phyloP scores from a whole-genome alignment of 2,113 vertebrate species.

The Myotis davidii region DNA sequence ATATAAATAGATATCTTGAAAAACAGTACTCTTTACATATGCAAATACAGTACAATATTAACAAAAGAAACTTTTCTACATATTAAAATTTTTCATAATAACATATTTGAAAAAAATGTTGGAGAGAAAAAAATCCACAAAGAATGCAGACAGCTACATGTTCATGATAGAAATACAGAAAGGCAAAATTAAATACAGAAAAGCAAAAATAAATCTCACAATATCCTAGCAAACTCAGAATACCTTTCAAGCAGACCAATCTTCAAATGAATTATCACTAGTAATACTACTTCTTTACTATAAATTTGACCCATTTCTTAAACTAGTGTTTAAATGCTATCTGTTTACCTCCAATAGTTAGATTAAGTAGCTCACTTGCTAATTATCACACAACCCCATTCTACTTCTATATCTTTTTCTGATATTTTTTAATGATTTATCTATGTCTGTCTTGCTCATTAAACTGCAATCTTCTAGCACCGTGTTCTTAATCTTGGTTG shows the following conservation, averaged over 20 bases:
- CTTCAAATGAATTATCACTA: slow-evolving; percentile 16
- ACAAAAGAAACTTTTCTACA: background rate
- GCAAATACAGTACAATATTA: background rate
- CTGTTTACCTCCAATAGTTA: background rate
- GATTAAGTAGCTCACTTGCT: slow-evolving; percentile 14
- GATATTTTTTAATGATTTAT: background rate
- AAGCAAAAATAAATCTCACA: slow-evolving; percentile 48
- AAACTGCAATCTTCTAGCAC: background rate
- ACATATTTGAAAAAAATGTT: background rate
- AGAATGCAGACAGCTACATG: slow-evolving; percentile 6
- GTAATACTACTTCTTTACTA: background rate
- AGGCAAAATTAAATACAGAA: background rate
- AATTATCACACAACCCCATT: background rate
- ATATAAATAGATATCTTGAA: background rate
- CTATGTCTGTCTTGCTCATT: background rate
- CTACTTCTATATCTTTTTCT: slow-evolving; percentile 2
- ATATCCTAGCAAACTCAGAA: slow-evolving; percentile 2
- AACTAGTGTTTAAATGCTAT: slow-evolving; percentile 25
- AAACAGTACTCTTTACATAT: background rate
- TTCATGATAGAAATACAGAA: background rate
- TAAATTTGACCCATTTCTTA: background rate
- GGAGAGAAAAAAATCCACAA: slow-evolving; percentile 17
- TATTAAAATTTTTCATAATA: background rate
- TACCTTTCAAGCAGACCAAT: background rate
- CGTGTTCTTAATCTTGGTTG: background rate